Conservation (phyloP, 1,140 invertebrate genomes). For the Lithobius niger region DNA sequence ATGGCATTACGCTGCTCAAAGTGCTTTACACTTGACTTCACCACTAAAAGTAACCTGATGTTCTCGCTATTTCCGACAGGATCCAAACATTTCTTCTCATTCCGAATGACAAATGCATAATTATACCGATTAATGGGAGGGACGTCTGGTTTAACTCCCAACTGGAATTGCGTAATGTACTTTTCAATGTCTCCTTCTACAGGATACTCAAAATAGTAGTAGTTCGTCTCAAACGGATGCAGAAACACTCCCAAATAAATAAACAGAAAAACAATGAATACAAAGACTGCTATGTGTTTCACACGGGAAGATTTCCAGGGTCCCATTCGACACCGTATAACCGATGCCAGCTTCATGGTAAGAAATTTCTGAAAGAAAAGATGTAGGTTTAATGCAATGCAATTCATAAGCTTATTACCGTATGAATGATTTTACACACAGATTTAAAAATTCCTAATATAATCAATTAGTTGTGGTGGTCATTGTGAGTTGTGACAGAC, state of each 20-base stretch:
- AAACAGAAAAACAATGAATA: conserved; percentile 26
- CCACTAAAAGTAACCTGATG: conserved; percentile 35
- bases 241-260: conserved; percentile 51
- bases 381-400: too few relatives aligned
- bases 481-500: too few relatives aligned
- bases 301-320: too few relatives aligned
- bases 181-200: conserved; percentile 33
- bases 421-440: too few relatives aligned
- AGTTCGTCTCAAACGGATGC: conserved; percentile 51
- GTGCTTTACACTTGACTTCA: conserved; percentile 69
- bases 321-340: too few relatives aligned
- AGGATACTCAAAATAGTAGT: conserved; percentile 53
- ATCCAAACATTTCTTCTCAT: conserved; percentile 23
- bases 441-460: too few relatives aligned
- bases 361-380: too few relatives aligned
- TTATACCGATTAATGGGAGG: conserved; percentile 25
- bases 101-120: conserved; percentile 21
- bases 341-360: too few relatives aligned
- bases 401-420: too few relatives aligned
- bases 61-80: conserved; percentile 14
- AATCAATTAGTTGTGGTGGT: too few relatives aligned
- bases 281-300: background rate
- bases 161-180: conserved; percentile 36
- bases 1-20: conserved; percentile 54
- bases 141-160: conserved; percentile 37